These are phyloP conservation scores for Nematostella vectensis DNA, from an alignment of 92 coral and sea anemone genomes.

Conservation along the genomic window DNA sequence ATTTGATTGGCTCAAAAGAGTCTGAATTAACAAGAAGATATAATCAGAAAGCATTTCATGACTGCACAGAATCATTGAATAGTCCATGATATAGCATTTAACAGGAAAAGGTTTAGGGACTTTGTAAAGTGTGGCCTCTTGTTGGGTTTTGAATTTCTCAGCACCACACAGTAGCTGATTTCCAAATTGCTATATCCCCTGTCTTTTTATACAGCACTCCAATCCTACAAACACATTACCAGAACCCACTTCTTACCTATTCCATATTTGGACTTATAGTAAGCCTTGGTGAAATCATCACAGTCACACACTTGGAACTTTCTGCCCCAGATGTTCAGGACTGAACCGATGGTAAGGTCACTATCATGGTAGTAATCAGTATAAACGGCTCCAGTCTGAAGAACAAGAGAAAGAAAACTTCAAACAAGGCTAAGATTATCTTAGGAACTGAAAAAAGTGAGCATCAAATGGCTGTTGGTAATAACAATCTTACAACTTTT, in stretches of 20 bases:
- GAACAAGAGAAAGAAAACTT: too few relatives aligned
- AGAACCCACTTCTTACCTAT: constrained; percentile 64
- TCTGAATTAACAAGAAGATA: constrained; percentile 28
- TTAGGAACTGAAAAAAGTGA: neutral
- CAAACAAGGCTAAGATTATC: neutral
- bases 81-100: too few relatives aligned
- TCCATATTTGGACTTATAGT: constrained; percentile 84
- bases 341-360: constrained; percentile 82
- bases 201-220: too few relatives aligned
- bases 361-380: constrained; percentile 83
- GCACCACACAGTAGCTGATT: too few relatives aligned
- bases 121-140: too few relatives aligned
- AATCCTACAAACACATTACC: too few relatives aligned
- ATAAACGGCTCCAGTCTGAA: constrained; percentile 88
- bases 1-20: constrained; percentile 62
- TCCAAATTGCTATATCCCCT: too few relatives aligned
- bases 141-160: too few relatives aligned
- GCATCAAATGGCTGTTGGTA: too few relatives aligned
- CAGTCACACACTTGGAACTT: constrained; percentile 79
- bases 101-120: too few relatives aligned
- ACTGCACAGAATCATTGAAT: neutral
- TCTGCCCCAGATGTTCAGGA: constrained; percentile 91
- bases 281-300: constrained; percentile 93
- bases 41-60: too few relatives aligned
- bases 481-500: too few relatives aligned